phyloP scores from a whole-genome alignment of 2,888 invertebrate genomes.

The Drosophila pseudotalamancana region DNA sequence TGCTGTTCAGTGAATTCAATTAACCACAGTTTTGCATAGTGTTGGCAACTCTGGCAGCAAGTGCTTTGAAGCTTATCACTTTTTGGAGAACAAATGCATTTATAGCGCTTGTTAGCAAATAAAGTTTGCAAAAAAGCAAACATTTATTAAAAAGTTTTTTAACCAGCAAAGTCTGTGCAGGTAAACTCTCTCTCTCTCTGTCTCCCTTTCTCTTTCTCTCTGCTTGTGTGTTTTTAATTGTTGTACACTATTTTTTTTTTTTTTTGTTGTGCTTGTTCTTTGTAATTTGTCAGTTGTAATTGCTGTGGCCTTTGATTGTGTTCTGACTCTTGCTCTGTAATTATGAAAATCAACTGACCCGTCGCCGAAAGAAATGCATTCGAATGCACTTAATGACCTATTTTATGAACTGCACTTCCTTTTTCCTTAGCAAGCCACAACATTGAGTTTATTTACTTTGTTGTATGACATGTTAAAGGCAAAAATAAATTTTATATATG shows the following conservation, averaged over 20 bases:
- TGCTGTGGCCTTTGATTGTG: constrained; percentile 53
- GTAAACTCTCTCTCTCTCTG: too few species aligned
- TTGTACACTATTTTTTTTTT: constrained; percentile 10
- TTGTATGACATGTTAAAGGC: too few species aligned
- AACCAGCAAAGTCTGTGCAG: constrained; percentile 12
- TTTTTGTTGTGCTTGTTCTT: constrained; percentile 6
- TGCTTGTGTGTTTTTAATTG: constrained; percentile 27
- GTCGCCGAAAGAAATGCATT: constrained; percentile 15
- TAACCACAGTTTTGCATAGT: constrained; percentile 75
- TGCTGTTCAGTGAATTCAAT: constrained; percentile 77
- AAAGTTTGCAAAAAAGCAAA: constrained; percentile 26
- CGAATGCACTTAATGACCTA: not conserved
- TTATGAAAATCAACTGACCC: constrained; percentile 44
- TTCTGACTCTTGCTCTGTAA: constrained; percentile 43
- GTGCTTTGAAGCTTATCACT: constrained; percentile 48
- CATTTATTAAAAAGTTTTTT: constrained; percentile 59
- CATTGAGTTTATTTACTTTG: not conserved
- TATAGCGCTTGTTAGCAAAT: constrained; percentile 46
- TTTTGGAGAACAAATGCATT: constrained; percentile 60
- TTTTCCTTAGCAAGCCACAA: not conserved
- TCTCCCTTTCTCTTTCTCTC: too few species aligned
- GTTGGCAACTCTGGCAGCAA: constrained; percentile 31
- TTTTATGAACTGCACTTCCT: not conserved
- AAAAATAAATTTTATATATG: too few species aligned
- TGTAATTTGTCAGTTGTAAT: constrained; percentile 70